Evolutionary conservation across 2,113 vertebrate genomes (phyloP), one percentile per base, ranked within the genome.

Genomic region (Podiceps cristatus): DNA sequence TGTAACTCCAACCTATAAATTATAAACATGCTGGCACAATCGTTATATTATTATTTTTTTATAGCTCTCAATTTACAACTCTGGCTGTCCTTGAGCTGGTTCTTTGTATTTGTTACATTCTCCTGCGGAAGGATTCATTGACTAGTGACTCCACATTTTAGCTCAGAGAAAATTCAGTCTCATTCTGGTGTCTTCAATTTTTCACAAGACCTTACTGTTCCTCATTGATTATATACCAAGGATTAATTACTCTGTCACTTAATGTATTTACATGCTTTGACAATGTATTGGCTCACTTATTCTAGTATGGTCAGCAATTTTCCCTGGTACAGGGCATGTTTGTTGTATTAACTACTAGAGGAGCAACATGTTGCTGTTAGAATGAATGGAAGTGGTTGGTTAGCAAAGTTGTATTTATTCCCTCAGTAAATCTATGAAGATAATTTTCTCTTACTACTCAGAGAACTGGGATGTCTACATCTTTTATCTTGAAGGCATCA

Each of bases 181-280:
- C 78, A 35, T 96, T 98, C 88, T 33, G 6, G 69, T 90, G 45
- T 90, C 94, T 96, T 96, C 94, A 81, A 24, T 97, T 98, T 96
- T 97, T 97, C 93, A 95, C 62, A 95, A 94, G 95, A 75, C 86
- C 64, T 91, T 95, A 93, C 88, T 95, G 63, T 97, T 98, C 66
- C 77, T 97, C 95, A 97, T 96, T 97, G 97, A 97, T 97, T 97
- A 97, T 90, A 69, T 97, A 96, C n/a, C n/a, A 47, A 98, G 96
- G 87, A 98, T 98, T 98, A 98, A 98, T 98, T 98, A 97, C 95
- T 56, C 93, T 98, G 97, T 97, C 97, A 95, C 56, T 77, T 95
- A 89, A 86, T 93, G 68, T 98, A 95, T 98, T 98, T 98, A 96
- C 20, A 81, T 97, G 91, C 82, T 94, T 88, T 80, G 91, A 95